Conservation (phyloP, 2,797 vertebrate genomes). For the Oryzias sinensis region DNA sequence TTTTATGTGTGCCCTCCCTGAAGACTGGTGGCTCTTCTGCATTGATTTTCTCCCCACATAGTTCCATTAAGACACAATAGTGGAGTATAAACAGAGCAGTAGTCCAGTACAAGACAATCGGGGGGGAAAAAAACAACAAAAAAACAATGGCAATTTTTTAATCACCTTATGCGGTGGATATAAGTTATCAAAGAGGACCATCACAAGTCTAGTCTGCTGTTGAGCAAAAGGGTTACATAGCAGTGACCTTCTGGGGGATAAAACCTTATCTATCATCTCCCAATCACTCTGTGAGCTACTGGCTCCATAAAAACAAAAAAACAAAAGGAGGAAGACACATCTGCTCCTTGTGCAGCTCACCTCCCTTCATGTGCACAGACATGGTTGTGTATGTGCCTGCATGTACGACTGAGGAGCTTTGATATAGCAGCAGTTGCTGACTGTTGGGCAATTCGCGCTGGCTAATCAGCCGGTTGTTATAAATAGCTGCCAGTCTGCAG, state of each 20-base stretch:
- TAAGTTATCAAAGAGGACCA: constrained; percentile 32
- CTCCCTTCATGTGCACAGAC: constrained; percentile 36
- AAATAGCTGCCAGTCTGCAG: constrained; percentile 77
- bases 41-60: constrained; percentile 72
- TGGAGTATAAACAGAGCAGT: constrained; percentile 63
- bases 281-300: constrained; percentile 48
- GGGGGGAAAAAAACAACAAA: constrained; percentile 19
- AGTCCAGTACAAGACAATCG: constrained; percentile 48
- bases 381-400: constrained; percentile 22
- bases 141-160: constrained; percentile 32
- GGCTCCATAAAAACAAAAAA: constrained; percentile 36
- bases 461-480: constrained; percentile 79
- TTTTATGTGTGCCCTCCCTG: constrained; percentile 28
- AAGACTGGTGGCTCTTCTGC: constrained; percentile 41
- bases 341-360: constrained; percentile 19
- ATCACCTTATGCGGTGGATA: constrained; percentile 26
- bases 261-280: constrained; percentile 53
- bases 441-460: constrained; percentile 65
- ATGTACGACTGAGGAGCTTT: constrained; percentile 48
- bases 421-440: constrained; percentile 63
- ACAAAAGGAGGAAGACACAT: constrained; percentile 45
- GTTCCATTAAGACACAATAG: constrained; percentile 69
- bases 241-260: constrained; percentile 56
- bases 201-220: constrained; percentile 26
- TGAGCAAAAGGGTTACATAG: constrained; percentile 35